Evolutionary conservation across 92 coral and sea anemone genomes (phyloP), one percentile per base, ranked within the genome.

Genomic region (Desmophyllum pertusum): DNA sequence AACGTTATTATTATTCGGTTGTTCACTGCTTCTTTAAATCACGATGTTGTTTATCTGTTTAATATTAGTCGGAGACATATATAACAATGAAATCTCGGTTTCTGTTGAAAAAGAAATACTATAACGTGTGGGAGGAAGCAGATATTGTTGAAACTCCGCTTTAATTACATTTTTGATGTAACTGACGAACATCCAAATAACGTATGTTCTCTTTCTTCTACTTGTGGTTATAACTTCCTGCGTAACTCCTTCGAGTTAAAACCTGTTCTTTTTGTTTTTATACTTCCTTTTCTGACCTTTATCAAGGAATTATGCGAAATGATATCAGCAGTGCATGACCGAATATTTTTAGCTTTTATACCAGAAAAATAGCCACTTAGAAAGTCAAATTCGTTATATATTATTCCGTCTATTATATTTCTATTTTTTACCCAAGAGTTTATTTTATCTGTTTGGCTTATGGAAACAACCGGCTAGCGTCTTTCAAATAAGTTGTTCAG

Each of bases 161-260:
- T 80, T 45, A 63, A 38, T 78, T 43, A 52, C 50, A 70, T 70
- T 63, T 77, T 61, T 62, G 30, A 23, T 42, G 40, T 30, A 45
- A 23, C 19, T 6, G 8, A 43, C 10, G 57, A 73, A 43, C 10
- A 52, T 6, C 45, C 23, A 33, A 52, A 21, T 5, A 36, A 13
- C 65, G 37, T 19, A 35, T 10, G 2, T 5, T n/a, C 29, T 67
- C 29, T 67, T 18, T 8, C 65, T 21, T 55, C 30, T 55, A 29
- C 63, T 55, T 55, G 1, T 55, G 23, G 63, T 55, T 5, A 21
- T 42, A 35, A 21, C 43, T 67, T 36, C 36, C 43, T 0, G 40
- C 21, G 3, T 17, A 6, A 5, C 29, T 4, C 25, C 11, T 67
- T 35, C 19, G 41, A 67, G 43, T 25, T 1, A 38, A 38, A 37